Conservation (phyloP, 2,888 invertebrate genomes). For the Yponomeuta plumbellus region DNA sequence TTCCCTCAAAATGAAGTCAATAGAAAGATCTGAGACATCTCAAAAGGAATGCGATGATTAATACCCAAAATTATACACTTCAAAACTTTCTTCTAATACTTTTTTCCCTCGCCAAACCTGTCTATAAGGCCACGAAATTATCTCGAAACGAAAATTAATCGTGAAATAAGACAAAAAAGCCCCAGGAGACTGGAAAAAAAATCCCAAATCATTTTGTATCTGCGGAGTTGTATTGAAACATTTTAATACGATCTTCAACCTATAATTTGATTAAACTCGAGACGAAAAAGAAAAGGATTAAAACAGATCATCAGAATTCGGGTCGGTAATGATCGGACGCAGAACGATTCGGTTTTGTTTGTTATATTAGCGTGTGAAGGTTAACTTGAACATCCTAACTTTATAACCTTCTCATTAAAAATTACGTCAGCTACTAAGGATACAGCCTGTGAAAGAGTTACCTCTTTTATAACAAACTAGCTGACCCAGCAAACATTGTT, state of each 20-base stretch:
- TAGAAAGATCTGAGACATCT: slow-evolving; percentile 6
- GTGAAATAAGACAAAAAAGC: slow-evolving; percentile 57
- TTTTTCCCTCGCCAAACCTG: slow-evolving; percentile 41
- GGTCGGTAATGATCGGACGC: slow-evolving; percentile 69
- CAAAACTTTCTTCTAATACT: slow-evolving; percentile 21
- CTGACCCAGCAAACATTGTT: too few relatives aligned
- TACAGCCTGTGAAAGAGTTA: background rate
- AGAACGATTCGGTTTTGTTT: slow-evolving; percentile 57
- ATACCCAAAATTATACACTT: slow-evolving; percentile 14
- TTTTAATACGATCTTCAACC: slow-evolving; percentile 69
- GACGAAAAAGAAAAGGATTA: slow-evolving; percentile 66
- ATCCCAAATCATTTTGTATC: slow-evolving; percentile 53
- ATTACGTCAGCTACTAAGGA: background rate
- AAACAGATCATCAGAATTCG: slow-evolving; percentile 70
- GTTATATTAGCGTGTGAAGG: slow-evolving; percentile 50
- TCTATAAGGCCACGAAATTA: slow-evolving; percentile 65
- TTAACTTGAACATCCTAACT: slow-evolving; percentile 48
- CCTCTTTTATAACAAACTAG: too few relatives aligned
- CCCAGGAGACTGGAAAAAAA: slow-evolving; percentile 38
- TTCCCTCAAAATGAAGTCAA: background rate
- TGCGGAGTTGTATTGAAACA: slow-evolving; percentile 68
- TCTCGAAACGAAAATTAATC: slow-evolving; percentile 56
- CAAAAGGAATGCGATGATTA: slow-evolving; percentile 24
- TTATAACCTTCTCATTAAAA: slow-evolving; percentile 22
- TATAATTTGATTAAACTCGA: slow-evolving; percentile 75